phyloP scores from a whole-genome alignment of 2,888 invertebrate species.

The Sympetrum striolatum region DNA sequence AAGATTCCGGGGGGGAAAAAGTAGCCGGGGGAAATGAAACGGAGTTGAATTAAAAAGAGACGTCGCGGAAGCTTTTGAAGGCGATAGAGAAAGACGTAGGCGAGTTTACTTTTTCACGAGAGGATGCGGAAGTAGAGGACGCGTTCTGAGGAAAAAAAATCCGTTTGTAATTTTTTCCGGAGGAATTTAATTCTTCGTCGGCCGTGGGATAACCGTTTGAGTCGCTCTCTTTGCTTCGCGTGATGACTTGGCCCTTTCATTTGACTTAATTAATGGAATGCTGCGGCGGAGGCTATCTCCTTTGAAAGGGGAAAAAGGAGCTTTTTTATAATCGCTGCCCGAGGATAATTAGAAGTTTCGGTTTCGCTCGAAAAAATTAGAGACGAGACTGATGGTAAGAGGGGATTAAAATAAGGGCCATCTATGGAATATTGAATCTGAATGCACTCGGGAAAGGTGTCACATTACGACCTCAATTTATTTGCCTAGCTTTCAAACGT shows the following conservation, averaged over 20 bases:
- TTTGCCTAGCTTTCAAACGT: too few relatives aligned
- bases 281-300: neutral
- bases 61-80: too few relatives aligned
- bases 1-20: neutral
- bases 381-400: neutral
- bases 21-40: too few relatives aligned
- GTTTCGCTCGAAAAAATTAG: neutral
- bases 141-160: neutral
- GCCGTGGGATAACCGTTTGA: neutral
- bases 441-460: neutral
- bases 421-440: neutral
- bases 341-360: neutral
- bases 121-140: neutral
- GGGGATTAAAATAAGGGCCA: neutral
- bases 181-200: neutral
- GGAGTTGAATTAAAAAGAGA: too few relatives aligned
- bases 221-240: neutral
- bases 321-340: neutral
- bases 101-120: neutral
- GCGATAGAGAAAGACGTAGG: neutral
- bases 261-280: neutral
- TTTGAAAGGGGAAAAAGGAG: neutral
- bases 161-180: neutral
- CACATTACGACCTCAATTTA: too few relatives aligned
- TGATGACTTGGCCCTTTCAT: neutral